Base-by-base conservation (phyloP, 1,140 invertebrate genomes). In the Drosophila pectinifera region DNA sequence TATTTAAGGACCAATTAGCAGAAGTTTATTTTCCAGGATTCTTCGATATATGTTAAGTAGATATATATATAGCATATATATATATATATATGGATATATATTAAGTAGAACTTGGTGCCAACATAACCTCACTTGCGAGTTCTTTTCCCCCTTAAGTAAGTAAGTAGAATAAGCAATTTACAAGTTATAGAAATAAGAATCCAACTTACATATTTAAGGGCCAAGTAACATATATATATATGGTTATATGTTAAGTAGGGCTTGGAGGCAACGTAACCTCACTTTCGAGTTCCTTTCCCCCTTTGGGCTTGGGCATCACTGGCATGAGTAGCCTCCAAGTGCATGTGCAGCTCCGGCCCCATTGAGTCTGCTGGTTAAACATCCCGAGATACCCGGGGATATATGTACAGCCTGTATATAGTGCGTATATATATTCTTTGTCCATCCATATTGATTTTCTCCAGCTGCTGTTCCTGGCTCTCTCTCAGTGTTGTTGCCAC, bases 391-490 rank as follows among this genome's bases (percentile, higher is more conserved):
- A 28, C 24, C 18, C 14, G 11, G 18, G 8, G 13, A 26, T 24
- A 20, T 28, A 24, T 34, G 34, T 36, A 63, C 43, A 65, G 7
- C n/a, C 16, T 42, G 16, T 48, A 64, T 41, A 53, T 24, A 61
- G 11, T 28, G 31, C 31, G 11, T 38, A 45, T 26, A 13, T 63
- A 39, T 64, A 77, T 55, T 69, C 73, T 58, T 61, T 73, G 63
- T 86, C 67, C 82, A 86, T 86, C 82, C 76, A 49, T 86, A 88
- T 86, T 79, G 82, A 86, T 86, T 86, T 86, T 86, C 58, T 73
- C 36, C 69, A 67, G 51, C 81, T 58, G 41, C 56, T 78, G 80
- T 58, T 61, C 57, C 34, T 72, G 18, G 65, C 54, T 53, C 41
- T 28, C n/a, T n/a, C n/a, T 59, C 36, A 38, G 45, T 54, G 46